Conservation (phyloP, 1,140 invertebrate genomes). For the Trichonephila clavata region DNA sequence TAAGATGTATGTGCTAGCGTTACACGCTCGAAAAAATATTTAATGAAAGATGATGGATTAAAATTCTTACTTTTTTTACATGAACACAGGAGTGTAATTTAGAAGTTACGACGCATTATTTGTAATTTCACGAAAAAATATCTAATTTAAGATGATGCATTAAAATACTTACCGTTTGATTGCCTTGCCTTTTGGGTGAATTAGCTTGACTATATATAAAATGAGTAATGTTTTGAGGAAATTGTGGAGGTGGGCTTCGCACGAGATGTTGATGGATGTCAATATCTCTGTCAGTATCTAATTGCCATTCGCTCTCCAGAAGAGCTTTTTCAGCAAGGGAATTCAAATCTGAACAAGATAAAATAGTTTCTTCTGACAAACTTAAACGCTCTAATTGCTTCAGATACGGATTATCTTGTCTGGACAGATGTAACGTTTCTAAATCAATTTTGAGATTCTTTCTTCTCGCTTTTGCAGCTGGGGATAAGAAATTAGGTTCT, state of each 20-base stretch:
- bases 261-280: constrained; percentile 92
- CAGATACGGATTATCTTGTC: constrained; percentile 91
- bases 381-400: constrained; percentile 81
- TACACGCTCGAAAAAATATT: too few relatives aligned
- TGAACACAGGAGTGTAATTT: too few relatives aligned
- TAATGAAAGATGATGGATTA: too few relatives aligned
- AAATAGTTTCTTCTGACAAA: constrained; percentile 57
- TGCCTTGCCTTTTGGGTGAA: constrained; percentile 65
- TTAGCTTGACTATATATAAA: constrained; percentile 77
- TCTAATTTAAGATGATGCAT: neutral
- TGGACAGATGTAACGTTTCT: constrained; percentile 88
- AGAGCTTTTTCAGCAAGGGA: constrained; percentile 51
- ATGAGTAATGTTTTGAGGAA: constrained; percentile 78
- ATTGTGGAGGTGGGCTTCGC: constrained; percentile 87
- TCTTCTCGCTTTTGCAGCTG: constrained; percentile 81
- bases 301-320: constrained; percentile 56
- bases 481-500: constrained; percentile 52
- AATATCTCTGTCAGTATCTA: constrained; percentile 38
- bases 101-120: too few relatives aligned
- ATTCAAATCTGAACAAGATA: constrained; percentile 56
- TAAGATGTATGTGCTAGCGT: too few relatives aligned
- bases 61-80: too few relatives aligned
- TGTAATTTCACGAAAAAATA: neutral
- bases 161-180: constrained; percentile 54
- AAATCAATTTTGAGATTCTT: constrained; percentile 91